These are phyloP conservation scores for Misgurnus anguillicaudatus DNA, from an alignment of 2,113 vertebrate genomes.

Conservation along the genomic window DNA sequence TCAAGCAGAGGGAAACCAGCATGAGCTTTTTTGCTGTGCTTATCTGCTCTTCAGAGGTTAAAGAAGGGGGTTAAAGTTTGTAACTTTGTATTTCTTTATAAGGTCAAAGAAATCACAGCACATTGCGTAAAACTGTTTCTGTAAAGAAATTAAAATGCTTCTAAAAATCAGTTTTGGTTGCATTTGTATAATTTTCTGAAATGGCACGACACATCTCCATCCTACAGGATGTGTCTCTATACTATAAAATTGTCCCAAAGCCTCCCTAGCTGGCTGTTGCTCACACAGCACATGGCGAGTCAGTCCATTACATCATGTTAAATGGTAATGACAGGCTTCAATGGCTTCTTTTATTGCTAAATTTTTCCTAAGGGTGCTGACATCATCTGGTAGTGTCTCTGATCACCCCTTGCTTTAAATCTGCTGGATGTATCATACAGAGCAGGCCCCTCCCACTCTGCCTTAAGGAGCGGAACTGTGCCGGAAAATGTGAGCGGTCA, in stretches of 20 bases:
- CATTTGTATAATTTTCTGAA: neutral
- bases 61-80: constrained; percentile 5
- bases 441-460: constrained; percentile 19
- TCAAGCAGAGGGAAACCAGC: neutral
- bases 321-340: constrained; percentile 63
- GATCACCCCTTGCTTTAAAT: constrained; percentile 12
- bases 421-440: neutral
- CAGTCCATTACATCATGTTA: constrained; percentile 60
- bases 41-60: constrained; percentile 14
- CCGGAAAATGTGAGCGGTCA: constrained; percentile 9
- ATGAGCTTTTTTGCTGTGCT: neutral
- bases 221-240: neutral
- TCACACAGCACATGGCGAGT: constrained; percentile 33
- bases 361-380: constrained; percentile 70
- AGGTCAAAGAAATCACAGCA: neutral
- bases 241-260: neutral
- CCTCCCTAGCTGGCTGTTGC: neutral
- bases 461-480: neutral
- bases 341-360: constrained; percentile 69
- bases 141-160: neutral
- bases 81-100: neutral
- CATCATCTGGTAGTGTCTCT: constrained; percentile 67
- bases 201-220: neutral
- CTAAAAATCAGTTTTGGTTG: neutral
- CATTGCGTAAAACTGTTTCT: neutral